phyloP scores from a whole-genome alignment of 30 jellyfish, hydroid and myxozoan genomes.

The Aurelia sp. region DNA sequence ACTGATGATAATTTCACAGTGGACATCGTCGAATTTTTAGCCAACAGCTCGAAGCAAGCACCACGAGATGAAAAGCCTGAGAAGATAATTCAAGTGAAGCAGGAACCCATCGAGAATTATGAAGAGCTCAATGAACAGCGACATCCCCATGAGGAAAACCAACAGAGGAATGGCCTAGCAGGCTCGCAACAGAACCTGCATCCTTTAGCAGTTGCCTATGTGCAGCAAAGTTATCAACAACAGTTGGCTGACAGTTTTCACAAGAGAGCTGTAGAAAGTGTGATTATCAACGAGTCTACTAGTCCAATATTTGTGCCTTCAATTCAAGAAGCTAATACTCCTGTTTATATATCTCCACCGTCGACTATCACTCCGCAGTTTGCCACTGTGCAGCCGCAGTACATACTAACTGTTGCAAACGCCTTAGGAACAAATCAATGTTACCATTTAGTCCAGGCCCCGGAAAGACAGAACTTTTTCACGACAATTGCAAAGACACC shows the following conservation, averaged over 20 bases:
- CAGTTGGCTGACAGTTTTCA: constrained; percentile 59
- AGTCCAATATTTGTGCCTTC: constrained; percentile 80
- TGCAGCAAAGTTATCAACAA: constrained; percentile 69
- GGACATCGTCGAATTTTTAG: constrained; percentile 88
- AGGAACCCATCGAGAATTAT: constrained; percentile 61
- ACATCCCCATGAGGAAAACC: constrained; percentile 33
- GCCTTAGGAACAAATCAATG: constrained; percentile 78
- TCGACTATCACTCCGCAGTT: constrained; percentile 71
- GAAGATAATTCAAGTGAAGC: constrained; percentile 37
- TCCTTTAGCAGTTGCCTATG: constrained; percentile 78
- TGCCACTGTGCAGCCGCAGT: constrained; percentile 98
- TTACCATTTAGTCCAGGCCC: constrained; percentile 79
- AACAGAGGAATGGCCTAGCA: constrained; percentile 26
- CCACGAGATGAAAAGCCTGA: constrained; percentile 54
- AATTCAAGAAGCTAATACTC: constrained; percentile 51
- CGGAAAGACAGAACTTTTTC: constrained; percentile 47
- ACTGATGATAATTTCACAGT: constrained; percentile 94
- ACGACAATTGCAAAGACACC: constrained; percentile 63
- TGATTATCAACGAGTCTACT: constrained; percentile 73
- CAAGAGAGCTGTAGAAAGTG: constrained; percentile 78
- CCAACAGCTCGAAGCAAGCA: constrained; percentile 58
- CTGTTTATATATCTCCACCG: constrained; percentile 51
- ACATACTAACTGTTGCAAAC: constrained; percentile 83
- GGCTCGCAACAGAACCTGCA: constrained; percentile 63
- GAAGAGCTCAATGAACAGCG: constrained; percentile 27